Percentiles rank a stretch among this genome's conserved stretches.
phyloP scores from a whole-genome alignment of 1,140 invertebrate species.

The Tachypleus tridentatus region DNA sequence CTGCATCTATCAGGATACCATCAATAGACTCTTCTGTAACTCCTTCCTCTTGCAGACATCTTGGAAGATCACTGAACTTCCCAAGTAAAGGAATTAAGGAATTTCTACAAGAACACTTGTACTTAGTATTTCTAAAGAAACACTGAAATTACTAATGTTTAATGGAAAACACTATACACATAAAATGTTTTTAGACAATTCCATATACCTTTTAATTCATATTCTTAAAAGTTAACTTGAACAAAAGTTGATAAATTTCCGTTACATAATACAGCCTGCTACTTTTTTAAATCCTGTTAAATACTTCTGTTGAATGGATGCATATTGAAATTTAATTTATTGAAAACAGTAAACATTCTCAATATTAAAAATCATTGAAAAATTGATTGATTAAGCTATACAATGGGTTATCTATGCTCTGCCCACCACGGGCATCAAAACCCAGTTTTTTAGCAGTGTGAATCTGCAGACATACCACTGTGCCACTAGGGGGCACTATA shows the following conservation, averaged over 20 bases:
- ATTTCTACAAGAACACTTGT: conserved; percentile 2
- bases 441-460: too few relatives aligned
- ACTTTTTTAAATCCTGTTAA: not conserved
- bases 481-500: too few relatives aligned
- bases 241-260: not conserved
- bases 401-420: too few relatives aligned
- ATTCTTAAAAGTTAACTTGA: not conserved
- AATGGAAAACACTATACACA: not conserved
- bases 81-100: conserved; percentile 64
- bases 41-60: conserved; percentile 46
- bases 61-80: conserved; percentile 71
- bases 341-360: too few relatives aligned
- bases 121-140: too few relatives aligned
- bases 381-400: too few relatives aligned
- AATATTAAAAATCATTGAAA: too few relatives aligned
- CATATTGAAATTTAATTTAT: too few relatives aligned
- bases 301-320: too few relatives aligned
- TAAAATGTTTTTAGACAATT: not conserved
- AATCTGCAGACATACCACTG: too few relatives aligned
- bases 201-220: conserved; percentile 50
- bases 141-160: too few relatives aligned
- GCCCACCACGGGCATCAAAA: too few relatives aligned
- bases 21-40: conserved; percentile 56
- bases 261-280: conserved; percentile 3
- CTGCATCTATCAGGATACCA: conserved; percentile 82